Base-by-base conservation (phyloP, 37 sponge, comb jelly and placozoan genomes). In the Cliona cf. orientalis region DNA sequence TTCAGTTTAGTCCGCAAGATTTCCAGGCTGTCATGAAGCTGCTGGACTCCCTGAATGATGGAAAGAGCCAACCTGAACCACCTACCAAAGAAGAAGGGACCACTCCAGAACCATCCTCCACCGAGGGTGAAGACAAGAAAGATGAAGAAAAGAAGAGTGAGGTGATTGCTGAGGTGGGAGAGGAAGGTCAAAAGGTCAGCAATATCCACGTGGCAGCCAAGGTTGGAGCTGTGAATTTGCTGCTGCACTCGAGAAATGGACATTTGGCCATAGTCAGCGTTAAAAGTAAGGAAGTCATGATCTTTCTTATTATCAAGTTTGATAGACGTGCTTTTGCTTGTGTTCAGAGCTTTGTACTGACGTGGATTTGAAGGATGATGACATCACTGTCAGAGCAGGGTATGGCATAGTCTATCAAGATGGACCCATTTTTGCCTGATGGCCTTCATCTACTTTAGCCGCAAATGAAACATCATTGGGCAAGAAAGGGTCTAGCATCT, bases 1-100 rank as follows among this genome's bases (percentile, higher is more conserved):
- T 85, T 0, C 46, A 38, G 7, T 78, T 85, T 71, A 85, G 86
- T 46, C 86, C 86, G 31, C 63, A 69, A 42, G 86, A 78, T 63
- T 85, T 58, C 71, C 46, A 70, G 5, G 78, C 69, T 58, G 62
- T 71, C 22, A 85, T 69, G 78, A 28, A 9, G 17, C 17, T 85
- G 1, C 1, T 85, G 46, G 60, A 77, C 66, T 79, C 79, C 0
- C 21, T 79, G 5, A 46, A 67, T 33, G 79, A 79, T 53, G 79
- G 79, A 32, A 32, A 66, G 37, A 43, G 33, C 0, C 22, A 28
- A 3, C 2, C 35, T 2, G 35, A 28, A 49, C 55, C 55, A 11
- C n/a, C n/a, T n/a, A n/a, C n/a, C n/a, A n/a, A n/a, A n/a, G 26
- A 19, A 43, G 49, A 22, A 22, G 78, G 65, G 35, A 46, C 2